phyloP scores from a whole-genome alignment of 2,888 invertebrate species.

The Itoplectis maculator region DNA sequence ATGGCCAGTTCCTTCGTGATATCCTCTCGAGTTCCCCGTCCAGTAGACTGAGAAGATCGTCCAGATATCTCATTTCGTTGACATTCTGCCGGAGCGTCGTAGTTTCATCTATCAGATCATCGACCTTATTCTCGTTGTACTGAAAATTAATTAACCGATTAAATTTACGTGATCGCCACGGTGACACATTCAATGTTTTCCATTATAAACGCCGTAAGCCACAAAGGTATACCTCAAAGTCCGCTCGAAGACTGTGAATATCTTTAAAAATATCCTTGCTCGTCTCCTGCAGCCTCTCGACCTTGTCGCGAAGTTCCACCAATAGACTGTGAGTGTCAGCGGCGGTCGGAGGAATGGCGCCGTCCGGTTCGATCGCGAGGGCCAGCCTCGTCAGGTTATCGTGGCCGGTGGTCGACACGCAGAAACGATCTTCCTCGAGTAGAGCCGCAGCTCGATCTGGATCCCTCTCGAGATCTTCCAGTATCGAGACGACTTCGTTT shows the following conservation, averaged over 20 bases:
- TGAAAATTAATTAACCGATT: constrained; percentile 63
- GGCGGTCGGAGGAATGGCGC: constrained; percentile 49
- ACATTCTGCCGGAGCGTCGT: constrained; percentile 77
- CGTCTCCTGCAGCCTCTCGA: constrained; percentile 75
- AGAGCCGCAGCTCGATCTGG: constrained; percentile 66
- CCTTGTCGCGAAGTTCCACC: constrained; percentile 74
- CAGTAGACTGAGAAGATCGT: constrained; percentile 80
- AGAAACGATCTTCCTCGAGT: constrained; percentile 76
- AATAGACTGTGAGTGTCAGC: constrained; percentile 72
- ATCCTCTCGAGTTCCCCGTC: constrained; percentile 80
- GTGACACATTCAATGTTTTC: not conserved
- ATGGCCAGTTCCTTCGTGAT: constrained; percentile 81
- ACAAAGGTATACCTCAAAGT: constrained; percentile 75
- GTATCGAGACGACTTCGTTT: constrained; percentile 75
- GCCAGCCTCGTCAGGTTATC: constrained; percentile 78
- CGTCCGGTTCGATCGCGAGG: constrained; percentile 77
- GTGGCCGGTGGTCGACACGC: constrained; percentile 72
- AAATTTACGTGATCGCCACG: not conserved
- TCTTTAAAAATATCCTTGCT: constrained; percentile 77
- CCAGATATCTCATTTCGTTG: constrained; percentile 79
- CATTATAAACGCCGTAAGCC: not conserved
- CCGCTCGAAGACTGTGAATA: constrained; percentile 74
- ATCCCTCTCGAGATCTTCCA: constrained; percentile 71
- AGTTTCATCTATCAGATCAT: constrained; percentile 75
- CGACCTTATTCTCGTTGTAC: constrained; percentile 78